A percentile compares a stretch with the other conserved stretches of the same genome.
Evolutionary conservation across 2,888 invertebrate genomes (phyloP).

Genomic region (Sphecodes monilicornis): DNA sequence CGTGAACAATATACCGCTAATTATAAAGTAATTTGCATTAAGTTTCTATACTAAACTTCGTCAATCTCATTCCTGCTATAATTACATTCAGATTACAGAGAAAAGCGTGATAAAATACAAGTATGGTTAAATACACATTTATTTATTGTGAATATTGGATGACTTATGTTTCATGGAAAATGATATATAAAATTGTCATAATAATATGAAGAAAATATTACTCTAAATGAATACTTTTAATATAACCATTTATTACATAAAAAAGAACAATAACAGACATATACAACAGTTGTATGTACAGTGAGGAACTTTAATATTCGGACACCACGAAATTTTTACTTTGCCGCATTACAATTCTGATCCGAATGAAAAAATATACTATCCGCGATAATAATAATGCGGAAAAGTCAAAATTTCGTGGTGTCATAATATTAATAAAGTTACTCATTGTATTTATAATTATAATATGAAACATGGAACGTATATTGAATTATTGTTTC

Average conservation of each 20-base stretch:
- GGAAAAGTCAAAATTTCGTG: too few species aligned
- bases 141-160: too few species aligned
- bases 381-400: too few species aligned
- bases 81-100: not conserved
- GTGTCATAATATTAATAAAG: too few species aligned
- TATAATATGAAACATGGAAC: not conserved
- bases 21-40: constrained; percentile 1
- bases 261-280: not conserved
- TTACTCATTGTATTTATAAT: too few species aligned
- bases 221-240: not conserved
- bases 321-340: too few species aligned
- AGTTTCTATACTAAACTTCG: not conserved
- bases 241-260: not conserved
- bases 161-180: not conserved
- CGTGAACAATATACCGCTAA: constrained; percentile 21
- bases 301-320: too few species aligned
- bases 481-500: not conserved
- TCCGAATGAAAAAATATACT: too few species aligned
- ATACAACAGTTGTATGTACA: not conserved
- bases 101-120: not conserved
- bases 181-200: not conserved
- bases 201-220: not conserved
- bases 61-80: not conserved
- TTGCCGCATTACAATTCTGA: too few species aligned
- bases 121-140: not conserved